Conservation (phyloP, 2,797 vertebrate species). For the Selene dorsalis region DNA sequence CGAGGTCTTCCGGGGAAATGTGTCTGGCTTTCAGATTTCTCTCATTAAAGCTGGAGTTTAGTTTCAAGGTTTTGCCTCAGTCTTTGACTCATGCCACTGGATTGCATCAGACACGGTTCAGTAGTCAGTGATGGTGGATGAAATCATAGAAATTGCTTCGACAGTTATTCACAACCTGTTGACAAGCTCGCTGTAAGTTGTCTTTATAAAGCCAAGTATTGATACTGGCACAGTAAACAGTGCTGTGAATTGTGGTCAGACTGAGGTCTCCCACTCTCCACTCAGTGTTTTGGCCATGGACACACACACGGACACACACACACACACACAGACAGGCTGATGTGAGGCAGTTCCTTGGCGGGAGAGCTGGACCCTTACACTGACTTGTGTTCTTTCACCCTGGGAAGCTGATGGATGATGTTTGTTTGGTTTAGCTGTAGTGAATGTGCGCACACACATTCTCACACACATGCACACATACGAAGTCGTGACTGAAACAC, state of each 20-base stretch:
- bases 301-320: slow-evolving; percentile 8
- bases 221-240: slow-evolving; percentile 63
- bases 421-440: slow-evolving; percentile 80
- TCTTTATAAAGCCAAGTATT: slow-evolving; percentile 58
- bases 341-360: slow-evolving; percentile 58
- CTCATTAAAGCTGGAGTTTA: slow-evolving; percentile 43
- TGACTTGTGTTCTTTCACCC: slow-evolving; percentile 78
- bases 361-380: slow-evolving; percentile 73
- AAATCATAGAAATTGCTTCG: slow-evolving; percentile 62
- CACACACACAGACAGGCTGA: slow-evolving; percentile 37
- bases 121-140: slow-evolving; percentile 54
- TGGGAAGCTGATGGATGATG: slow-evolving; percentile 80
- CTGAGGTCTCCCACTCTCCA: slow-evolving; percentile 48
- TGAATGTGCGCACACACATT: slow-evolving; percentile 51
- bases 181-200: slow-evolving; percentile 55
- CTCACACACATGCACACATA: slow-evolving; percentile 26
- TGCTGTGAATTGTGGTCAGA: slow-evolving; percentile 55
- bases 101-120: slow-evolving; percentile 65
- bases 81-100: slow-evolving; percentile 53
- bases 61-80: slow-evolving; percentile 49
- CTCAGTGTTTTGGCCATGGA: slow-evolving; percentile 37
- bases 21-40: slow-evolving; percentile 65
- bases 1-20: slow-evolving; percentile 41
- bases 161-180: slow-evolving; percentile 56
- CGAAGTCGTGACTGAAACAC: slow-evolving; percentile 57